A percentile compares a stretch with the other conserved stretches of the same genome.
phyloP scores from a whole-genome alignment of 2,888 invertebrate species.

The Hartigia nigra region DNA sequence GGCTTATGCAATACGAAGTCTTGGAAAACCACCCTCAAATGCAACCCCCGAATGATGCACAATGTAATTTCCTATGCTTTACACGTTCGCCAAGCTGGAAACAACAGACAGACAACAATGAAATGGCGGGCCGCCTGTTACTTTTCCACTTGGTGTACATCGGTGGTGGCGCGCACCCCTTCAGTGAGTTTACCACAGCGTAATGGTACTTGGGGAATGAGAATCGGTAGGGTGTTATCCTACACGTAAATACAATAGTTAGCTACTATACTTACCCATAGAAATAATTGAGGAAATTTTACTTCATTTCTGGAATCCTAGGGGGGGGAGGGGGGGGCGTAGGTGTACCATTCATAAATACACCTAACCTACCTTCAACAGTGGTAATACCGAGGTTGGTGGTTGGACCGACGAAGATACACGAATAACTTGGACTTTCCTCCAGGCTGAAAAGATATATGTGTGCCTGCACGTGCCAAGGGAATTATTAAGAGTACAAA shows the following conservation, averaged over 20 bases:
- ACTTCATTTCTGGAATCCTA: background rate
- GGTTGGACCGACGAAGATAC: background rate
- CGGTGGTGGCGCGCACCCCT: background rate
- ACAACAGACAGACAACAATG: conserved; percentile 3
- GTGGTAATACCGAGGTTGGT: background rate
- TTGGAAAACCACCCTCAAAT: background rate
- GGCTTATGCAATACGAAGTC: background rate
- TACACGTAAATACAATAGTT: background rate
- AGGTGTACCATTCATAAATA: background rate
- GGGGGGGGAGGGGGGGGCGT: background rate
- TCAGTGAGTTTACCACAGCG: background rate
- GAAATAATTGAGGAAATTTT: background rate
- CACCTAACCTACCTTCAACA: background rate
- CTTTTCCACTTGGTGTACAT: background rate
- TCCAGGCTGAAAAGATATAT: background rate
- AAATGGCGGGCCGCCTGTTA: background rate
- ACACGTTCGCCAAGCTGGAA: conserved; percentile 9
- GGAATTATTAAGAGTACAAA: background rate
- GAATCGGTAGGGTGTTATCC: background rate
- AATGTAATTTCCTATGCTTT: conserved; percentile 22
- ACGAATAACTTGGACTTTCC: background rate
- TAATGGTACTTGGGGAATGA: background rate
- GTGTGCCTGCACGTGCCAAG: background rate
- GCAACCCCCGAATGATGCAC: conserved; percentile 17
- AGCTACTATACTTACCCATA: background rate